A percentile compares a stretch with the other conserved stretches of the same genome.
These are phyloP conservation scores for Eupeodes corollae DNA, from an alignment of 1,140 invertebrate genomes.

Conservation along the genomic window DNA sequence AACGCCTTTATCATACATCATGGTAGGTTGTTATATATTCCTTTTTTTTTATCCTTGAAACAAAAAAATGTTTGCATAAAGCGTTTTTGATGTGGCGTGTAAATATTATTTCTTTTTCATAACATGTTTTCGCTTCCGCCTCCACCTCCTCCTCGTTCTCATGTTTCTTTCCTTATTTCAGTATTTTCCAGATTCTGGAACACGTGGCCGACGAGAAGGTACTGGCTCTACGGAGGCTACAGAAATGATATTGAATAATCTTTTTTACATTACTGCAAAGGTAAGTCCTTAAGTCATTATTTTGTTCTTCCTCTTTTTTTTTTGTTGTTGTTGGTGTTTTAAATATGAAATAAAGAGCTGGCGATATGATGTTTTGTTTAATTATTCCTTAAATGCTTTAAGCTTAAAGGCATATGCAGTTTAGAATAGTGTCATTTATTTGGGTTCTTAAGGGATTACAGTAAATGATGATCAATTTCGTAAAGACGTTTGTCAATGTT, in stretches of 20 bases:
- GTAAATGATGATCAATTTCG: no score
- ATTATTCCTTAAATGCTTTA: no score
- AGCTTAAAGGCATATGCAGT: no score
- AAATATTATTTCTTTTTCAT: not conserved
- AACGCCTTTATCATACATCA: constrained; percentile 68
- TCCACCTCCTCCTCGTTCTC: not conserved
- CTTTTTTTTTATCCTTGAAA: not conserved
- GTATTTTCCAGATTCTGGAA: constrained; percentile 62
- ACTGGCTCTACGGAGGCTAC: constrained; percentile 98
- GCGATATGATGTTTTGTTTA: not conserved
- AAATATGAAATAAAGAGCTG: not conserved
- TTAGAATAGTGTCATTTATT: no score
- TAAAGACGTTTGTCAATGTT: no score
- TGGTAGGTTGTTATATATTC: constrained; percentile 42
- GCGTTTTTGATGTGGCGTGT: no score
- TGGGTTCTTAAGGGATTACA: no score
- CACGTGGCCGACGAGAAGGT: constrained; percentile 67
- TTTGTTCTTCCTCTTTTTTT: not conserved
- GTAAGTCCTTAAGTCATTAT: constrained; percentile 43
- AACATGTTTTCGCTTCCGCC: not conserved
- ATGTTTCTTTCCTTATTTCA: constrained; percentile 26
- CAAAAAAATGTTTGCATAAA: no score
- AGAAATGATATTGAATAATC: constrained; percentile 97
- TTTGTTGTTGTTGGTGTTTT: not conserved
- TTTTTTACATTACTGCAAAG: constrained; percentile 96